Conservation (phyloP, 2,797 vertebrate genomes). For the Xyrichtys novacula region DNA sequence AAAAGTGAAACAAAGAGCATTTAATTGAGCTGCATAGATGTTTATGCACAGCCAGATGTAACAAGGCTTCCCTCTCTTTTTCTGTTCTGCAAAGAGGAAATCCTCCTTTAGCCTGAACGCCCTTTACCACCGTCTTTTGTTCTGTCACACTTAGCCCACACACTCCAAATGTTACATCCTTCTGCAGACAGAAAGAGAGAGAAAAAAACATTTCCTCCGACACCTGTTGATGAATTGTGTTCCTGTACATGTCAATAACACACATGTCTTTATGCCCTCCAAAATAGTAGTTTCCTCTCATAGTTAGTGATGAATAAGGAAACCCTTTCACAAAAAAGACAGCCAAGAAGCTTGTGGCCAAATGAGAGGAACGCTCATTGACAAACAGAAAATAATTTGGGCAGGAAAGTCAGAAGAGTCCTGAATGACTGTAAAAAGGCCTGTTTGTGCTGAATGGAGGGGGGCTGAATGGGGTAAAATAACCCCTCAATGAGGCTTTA, state of each 20-base stretch:
- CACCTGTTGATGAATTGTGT: constrained; percentile 81
- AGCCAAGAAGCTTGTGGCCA: constrained; percentile 54
- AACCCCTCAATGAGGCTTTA: constrained; percentile 21
- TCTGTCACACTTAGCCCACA: constrained; percentile 68
- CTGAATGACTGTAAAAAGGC: constrained; percentile 52
- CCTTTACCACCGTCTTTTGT: constrained; percentile 73
- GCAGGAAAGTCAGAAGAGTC: constrained; percentile 62
- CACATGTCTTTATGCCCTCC: constrained; percentile 57
- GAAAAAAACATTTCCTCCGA: constrained; percentile 64
- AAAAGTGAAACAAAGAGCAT: constrained; percentile 32
- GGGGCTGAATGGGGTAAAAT: constrained; percentile 36
- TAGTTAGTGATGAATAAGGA: constrained; percentile 61
- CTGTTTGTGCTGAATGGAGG: constrained; percentile 48
- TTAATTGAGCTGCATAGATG: constrained; percentile 57
- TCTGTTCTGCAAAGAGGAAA: constrained; percentile 57
- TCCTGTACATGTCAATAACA: constrained; percentile 57
- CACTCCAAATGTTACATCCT: constrained; percentile 73
- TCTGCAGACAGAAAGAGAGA: constrained; percentile 26
- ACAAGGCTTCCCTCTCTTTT: constrained; percentile 59
- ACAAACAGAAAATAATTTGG: constrained; percentile 57
- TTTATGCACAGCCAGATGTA: constrained; percentile 47
- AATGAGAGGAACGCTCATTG: constrained; percentile 66
- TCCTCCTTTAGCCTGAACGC: constrained; percentile 72
- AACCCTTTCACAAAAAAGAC: constrained; percentile 53
- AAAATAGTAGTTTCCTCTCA: constrained; percentile 59